Evolutionary conservation across 2,888 invertebrate genomes (phyloP).

Genomic region (Andrena dorsata): DNA sequence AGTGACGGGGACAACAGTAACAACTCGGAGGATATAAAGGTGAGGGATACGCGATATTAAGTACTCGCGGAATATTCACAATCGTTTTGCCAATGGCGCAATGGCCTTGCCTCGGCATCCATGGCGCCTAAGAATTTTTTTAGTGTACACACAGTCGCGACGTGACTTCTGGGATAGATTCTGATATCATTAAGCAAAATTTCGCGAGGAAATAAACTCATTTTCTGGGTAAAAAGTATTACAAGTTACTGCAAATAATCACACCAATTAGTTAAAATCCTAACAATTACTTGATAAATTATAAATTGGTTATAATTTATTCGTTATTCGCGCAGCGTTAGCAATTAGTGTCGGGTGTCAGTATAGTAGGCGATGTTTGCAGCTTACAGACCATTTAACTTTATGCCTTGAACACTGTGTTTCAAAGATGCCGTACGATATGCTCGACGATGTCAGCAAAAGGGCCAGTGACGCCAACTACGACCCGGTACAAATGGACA

Average conservation of each 20-base stretch:
- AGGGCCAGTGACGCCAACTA: slow-evolving; percentile 89
- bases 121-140: slow-evolving; percentile 45
- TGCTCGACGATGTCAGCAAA: slow-evolving; percentile 66
- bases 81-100: neutral
- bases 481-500: slow-evolving; percentile 92
- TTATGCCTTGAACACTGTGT: slow-evolving; percentile 25
- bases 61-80: neutral
- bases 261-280: neutral
- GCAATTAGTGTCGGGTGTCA: neutral
- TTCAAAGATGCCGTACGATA: slow-evolving; percentile 74
- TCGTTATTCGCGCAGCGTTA: neutral
- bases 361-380: neutral
- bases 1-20: slow-evolving; percentile 90
- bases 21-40: slow-evolving; percentile 81
- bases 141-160: slow-evolving; percentile 37
- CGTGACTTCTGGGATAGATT: slow-evolving; percentile 56
- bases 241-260: neutral
- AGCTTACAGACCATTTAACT: neutral
- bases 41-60: slow-evolving; percentile 55
- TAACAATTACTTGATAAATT: neutral
- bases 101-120: slow-evolving; percentile 23
- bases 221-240: neutral
- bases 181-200: neutral
- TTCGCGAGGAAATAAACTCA: neutral
- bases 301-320: too few species aligned